Evolutionary conservation across 2,797 vertebrate species (phyloP).

Genomic region (Mus minutoides): DNA sequence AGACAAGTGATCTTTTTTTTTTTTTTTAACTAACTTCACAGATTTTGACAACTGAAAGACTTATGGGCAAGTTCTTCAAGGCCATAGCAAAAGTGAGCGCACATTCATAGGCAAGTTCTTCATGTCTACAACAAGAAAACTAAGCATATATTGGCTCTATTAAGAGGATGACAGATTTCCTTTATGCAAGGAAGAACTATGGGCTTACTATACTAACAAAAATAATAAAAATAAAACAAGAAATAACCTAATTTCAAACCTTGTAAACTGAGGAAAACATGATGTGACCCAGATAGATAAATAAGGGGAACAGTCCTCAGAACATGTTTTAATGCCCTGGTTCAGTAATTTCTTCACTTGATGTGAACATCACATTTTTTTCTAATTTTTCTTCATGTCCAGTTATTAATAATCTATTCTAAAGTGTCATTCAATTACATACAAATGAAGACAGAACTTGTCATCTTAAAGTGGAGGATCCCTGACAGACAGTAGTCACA

Average conservation of each 20-base stretch:
- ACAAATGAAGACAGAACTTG: neutral
- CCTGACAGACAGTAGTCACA: neutral
- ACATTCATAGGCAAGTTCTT: neutral
- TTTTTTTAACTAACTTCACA: neutral
- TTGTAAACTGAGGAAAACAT: neutral
- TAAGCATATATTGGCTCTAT: neutral
- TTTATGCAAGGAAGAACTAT: neutral
- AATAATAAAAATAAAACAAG: neutral
- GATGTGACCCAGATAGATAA: neutral
- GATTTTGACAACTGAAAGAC: neutral
- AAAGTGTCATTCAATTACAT: neutral
- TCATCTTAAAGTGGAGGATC: neutral
- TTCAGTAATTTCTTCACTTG: conserved; percentile 18
- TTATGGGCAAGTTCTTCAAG: neutral
- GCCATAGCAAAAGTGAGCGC: neutral
- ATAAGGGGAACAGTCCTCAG: neutral
- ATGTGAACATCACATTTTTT: neutral
- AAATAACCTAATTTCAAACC: conserved; percentile 13
- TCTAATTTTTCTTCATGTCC: neutral
- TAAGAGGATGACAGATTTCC: neutral
- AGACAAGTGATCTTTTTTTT: neutral
- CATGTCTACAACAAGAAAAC: neutral
- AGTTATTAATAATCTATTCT: neutral
- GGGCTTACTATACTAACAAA: neutral
- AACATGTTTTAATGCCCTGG: neutral